Percentiles rank a stretch among this genome's conserved stretches.
phyloP scores from a whole-genome alignment of 2,113 vertebrate genomes.

The Pica pica region DNA sequence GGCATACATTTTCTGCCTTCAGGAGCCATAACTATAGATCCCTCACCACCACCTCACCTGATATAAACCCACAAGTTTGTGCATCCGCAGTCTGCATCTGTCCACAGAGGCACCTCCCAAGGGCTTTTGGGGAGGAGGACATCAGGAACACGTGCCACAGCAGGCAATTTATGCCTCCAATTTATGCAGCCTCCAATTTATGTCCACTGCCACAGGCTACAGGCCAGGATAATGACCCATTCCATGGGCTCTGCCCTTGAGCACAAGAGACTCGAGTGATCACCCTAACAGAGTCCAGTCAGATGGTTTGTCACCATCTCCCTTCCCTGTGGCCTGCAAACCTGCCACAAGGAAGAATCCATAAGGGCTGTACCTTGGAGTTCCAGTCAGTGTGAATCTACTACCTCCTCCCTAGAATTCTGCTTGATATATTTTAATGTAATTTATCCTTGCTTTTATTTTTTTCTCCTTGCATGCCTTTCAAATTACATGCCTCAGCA shows the following conservation, averaged over 20 bases:
- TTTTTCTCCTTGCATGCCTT: background rate
- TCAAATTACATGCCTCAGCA: background rate
- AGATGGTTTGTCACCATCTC: background rate
- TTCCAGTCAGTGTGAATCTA: background rate
- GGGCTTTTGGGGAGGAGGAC: background rate
- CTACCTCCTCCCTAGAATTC: background rate
- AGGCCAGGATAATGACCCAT: background rate
- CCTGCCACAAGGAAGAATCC: background rate
- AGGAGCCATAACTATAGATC: background rate
- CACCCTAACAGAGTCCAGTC: background rate
- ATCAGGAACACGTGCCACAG: accelerated
- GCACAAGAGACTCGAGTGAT: background rate
- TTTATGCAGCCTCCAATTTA: background rate
- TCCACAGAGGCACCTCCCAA: background rate
- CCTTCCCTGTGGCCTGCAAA: background rate
- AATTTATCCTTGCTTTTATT: background rate
- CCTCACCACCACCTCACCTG: accelerated
- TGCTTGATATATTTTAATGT: background rate
- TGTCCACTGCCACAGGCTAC: background rate
- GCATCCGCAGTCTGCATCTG: accelerated
- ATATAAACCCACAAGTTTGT: background rate
- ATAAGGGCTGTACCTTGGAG: background rate
- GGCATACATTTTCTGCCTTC: background rate
- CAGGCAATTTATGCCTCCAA: too few species aligned
- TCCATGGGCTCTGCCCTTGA: background rate